Percentiles rank a stretch among this genome's conserved stretches.
These are phyloP conservation scores for Mycalesis mineus DNA, from an alignment of 2,888 invertebrate species.

Conservation along the genomic window DNA sequence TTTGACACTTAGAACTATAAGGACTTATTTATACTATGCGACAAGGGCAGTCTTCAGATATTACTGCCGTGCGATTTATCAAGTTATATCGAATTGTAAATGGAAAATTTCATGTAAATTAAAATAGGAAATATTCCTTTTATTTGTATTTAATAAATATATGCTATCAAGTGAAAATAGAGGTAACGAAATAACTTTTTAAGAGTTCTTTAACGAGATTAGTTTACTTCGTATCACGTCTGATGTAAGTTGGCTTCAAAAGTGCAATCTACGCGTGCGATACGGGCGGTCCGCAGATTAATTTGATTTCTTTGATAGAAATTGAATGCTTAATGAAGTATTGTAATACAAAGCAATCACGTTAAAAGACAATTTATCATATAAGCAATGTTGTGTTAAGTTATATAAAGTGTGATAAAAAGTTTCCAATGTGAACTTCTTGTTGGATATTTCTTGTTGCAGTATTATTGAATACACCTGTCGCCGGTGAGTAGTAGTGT, in stretches of 20 bases:
- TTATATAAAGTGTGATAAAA: constrained; percentile 28
- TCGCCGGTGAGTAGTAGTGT: constrained; percentile 51
- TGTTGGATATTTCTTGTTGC: constrained; percentile 35
- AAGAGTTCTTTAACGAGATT: too few species aligned
- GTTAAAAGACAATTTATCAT: not conserved
- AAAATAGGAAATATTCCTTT: too few species aligned
- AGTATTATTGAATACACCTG: constrained; percentile 43
- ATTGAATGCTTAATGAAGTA: constrained; percentile 3
- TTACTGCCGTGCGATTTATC: not conserved
- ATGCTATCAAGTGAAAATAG: too few species aligned
- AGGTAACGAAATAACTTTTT: too few species aligned
- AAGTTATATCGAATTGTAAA: too few species aligned
- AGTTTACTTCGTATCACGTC: too few species aligned
- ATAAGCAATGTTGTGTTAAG: constrained; percentile 26
- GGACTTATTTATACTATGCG: not conserved
- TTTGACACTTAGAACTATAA: not conserved
- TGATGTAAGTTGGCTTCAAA: constrained; percentile 29
- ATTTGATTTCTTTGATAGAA: constrained; percentile 10
- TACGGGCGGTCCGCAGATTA: constrained; percentile 23
- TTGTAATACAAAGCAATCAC: not conserved
- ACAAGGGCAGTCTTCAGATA: not conserved
- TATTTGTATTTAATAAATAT: too few species aligned
- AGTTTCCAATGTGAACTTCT: constrained; percentile 17
- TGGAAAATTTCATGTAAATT: too few species aligned
- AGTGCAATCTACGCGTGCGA: constrained; percentile 41